A percentile compares a stretch with the other conserved stretches of the same genome.
Evolutionary conservation across 2,113 vertebrate species (phyloP).

Genomic region (Hypanus sabinus): DNA sequence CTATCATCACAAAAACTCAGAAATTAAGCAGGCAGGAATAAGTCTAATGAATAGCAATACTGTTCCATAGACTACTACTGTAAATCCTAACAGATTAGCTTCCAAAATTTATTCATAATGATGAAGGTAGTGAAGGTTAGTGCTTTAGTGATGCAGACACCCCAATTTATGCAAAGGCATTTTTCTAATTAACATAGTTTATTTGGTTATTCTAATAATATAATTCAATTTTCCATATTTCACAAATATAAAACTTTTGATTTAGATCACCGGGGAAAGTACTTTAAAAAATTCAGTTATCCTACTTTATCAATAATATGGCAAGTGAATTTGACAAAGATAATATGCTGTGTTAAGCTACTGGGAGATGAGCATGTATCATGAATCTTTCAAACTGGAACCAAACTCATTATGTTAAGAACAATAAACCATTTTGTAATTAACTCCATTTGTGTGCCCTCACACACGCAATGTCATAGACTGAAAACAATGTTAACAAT

Average conservation of each 20-base stretch:
- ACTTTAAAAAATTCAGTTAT: not conserved
- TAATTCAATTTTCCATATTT: not conserved
- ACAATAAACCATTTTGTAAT: not conserved
- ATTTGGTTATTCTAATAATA: not conserved
- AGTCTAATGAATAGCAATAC: too few species aligned
- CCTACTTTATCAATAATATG: not conserved
- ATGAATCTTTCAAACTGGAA: not conserved
- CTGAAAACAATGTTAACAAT: not conserved
- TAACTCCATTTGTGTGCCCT: not conserved
- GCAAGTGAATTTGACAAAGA: not conserved
- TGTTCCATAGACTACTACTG: not conserved
- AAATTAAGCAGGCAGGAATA: not conserved
- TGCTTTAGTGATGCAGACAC: not conserved
- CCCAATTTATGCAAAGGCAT: not conserved
- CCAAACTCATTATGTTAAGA: not conserved
- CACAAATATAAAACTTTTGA: not conserved
- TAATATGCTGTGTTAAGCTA: not conserved
- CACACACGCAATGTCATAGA: not conserved
- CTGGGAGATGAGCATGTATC: not conserved
- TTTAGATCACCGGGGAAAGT: not conserved
- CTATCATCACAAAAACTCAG: not conserved
- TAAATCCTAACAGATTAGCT: not conserved
- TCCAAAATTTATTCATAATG: not conserved
- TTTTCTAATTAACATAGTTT: not conserved
- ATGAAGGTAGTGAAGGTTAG: not conserved